These are phyloP conservation scores for Saimiri boliviensis DNA, from an alignment of 2,113 vertebrate genomes.

Conservation along the genomic window DNA sequence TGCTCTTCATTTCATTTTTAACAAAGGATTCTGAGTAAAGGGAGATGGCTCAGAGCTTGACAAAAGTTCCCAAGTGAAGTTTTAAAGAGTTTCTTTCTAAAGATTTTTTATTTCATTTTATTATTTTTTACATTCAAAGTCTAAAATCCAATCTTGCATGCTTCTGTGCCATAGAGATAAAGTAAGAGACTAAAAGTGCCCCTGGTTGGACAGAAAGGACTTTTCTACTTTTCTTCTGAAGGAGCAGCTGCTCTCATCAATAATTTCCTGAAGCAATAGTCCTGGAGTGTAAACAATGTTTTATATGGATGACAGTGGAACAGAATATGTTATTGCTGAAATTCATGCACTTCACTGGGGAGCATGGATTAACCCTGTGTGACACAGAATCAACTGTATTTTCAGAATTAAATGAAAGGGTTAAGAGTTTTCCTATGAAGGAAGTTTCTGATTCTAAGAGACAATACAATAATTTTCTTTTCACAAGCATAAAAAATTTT, in stretches of 20 bases:
- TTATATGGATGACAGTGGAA: conserved; percentile 72
- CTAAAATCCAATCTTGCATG: conserved; percentile 83
- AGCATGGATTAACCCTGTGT: conserved; percentile 80
- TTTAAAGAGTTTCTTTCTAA: conserved; percentile 76
- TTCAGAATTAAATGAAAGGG: conserved; percentile 67
- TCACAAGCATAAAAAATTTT: not conserved
- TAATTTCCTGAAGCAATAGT: conserved; percentile 81
- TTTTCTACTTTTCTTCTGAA: conserved; percentile 68
- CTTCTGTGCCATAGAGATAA: conserved; percentile 82
- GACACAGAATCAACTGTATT: conserved; percentile 52
- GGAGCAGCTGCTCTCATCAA: conserved; percentile 79
- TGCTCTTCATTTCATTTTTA: conserved; percentile 78
- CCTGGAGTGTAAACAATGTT: conserved; percentile 83
- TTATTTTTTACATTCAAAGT: conserved; percentile 71
- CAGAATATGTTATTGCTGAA: conserved; percentile 68
- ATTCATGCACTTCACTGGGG: conserved; percentile 50
- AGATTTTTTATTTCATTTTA: conserved; percentile 67
- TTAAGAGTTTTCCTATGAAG: conserved; percentile 55
- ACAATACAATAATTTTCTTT: not conserved
- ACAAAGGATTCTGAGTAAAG: conserved; percentile 76
- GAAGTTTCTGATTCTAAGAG: not conserved
- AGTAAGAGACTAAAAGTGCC: conserved; percentile 75
- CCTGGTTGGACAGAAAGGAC: conserved; percentile 74
- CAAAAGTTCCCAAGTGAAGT: conserved; percentile 79
- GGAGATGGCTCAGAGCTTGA: conserved; percentile 75